Evolutionary conservation across 2,113 vertebrate genomes (phyloP), one percentile per base, ranked within the genome.

Genomic region (Cacatua alba): DNA sequence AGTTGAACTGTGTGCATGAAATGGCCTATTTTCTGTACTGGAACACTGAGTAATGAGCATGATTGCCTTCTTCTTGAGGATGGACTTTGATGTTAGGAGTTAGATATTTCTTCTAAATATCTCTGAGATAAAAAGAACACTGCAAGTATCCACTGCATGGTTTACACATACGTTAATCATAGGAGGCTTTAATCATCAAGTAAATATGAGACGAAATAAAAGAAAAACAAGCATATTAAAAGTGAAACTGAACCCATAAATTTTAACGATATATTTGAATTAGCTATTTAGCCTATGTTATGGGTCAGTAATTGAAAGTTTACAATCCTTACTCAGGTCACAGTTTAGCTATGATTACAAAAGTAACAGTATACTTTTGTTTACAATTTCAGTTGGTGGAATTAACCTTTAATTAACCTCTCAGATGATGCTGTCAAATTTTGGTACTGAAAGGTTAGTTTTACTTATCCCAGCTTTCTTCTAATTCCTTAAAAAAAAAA

Each of bases 381-480:
- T 75, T 82, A n/a, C 44, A 17, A 79, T 44, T 82, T 90, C 28
- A 31, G 26, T 25, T 85, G 33, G 17, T 85, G n/a, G 17, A 88
- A 88, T 85, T 80, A 88, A 90, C 23, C 39, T 90, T 82, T 88
- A 88, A 85, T 85, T 92, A 90, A 91, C 33, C 49, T 82, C 46
- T 74, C 44, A 55, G 17, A 4, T 78, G 60, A 74, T 70, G 53
- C 24, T 85, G 51, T 39, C 25, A 82, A 79, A 72, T 14, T 60
- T 82, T 52, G 24, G 9, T 75, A 49, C 5, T 48, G 39, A 85
- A 89, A 79, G 52, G 49, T 46, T 39, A 29, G 2, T 59, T 81
- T 86, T 78, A 37, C 13, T 85, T 91, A 71, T 39, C 10, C 6
- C 17, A 92, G 15, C 2, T 84, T 69, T 71, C 20, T 83, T 75